phyloP scores from a whole-genome alignment of 1,140 invertebrate species.

The Archegozetes longisetosus region DNA sequence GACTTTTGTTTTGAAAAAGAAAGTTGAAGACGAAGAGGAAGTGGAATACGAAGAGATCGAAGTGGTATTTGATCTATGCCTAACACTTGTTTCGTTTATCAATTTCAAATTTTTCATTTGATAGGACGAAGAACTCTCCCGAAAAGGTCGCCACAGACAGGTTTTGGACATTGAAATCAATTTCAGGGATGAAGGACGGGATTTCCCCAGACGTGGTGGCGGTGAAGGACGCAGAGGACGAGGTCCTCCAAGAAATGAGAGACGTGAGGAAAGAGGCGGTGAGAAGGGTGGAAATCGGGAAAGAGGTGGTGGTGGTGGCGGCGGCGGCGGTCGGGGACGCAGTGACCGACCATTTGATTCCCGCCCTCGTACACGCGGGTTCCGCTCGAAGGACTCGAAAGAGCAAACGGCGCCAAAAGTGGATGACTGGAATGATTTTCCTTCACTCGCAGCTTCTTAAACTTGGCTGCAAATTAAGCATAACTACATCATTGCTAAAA shows the following conservation, averaged over 20 bases:
- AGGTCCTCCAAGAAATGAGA: constrained; percentile 22
- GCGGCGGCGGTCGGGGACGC: constrained; percentile 31
- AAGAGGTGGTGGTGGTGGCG: constrained; percentile 37
- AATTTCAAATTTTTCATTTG: too few relatives aligned
- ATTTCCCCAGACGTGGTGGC: constrained; percentile 45
- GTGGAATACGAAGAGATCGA: constrained; percentile 43
- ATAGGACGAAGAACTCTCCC: constrained; percentile 37
- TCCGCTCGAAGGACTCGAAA: background rate
- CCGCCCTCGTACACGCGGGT: constrained; percentile 13
- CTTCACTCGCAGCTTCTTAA: constrained; percentile 47
- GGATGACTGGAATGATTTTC: constrained; percentile 87
- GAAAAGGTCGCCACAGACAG: constrained; percentile 68
- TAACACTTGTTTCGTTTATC: too few relatives aligned
- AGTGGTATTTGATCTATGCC: constrained; percentile 15
- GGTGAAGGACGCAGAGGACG: constrained; percentile 19
- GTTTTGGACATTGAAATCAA: constrained; percentile 75
- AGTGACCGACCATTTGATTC: constrained; percentile 29
- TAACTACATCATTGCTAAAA: background rate
- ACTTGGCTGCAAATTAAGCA: background rate
- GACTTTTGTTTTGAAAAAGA: constrained; percentile 64
- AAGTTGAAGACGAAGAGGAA: constrained; percentile 43
- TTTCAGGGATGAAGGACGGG: constrained; percentile 41
- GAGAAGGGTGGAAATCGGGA: background rate
- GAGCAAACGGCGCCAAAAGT: constrained; percentile 65
- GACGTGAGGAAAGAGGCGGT: background rate